Percentiles rank a stretch among this genome's conserved stretches.
Evolutionary conservation across 2,797 vertebrate genomes (phyloP).

Genomic region (Meda fulgida): DNA sequence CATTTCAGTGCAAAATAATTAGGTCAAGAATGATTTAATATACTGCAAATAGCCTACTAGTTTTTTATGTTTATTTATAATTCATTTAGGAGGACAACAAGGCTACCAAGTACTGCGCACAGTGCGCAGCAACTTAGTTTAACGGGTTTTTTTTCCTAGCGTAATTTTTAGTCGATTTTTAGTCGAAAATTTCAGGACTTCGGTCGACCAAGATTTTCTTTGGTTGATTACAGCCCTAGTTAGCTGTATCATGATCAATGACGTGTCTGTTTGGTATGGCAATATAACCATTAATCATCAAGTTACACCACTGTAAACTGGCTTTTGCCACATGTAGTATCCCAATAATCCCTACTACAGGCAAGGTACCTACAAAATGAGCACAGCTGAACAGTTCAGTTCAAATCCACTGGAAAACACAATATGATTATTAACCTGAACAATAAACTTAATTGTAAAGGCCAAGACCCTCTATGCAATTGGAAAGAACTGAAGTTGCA

Average conservation of each 20-base stretch:
- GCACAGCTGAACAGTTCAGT: slow-evolving; percentile 4
- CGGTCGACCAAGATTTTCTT: no score
- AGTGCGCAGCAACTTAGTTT: no score
- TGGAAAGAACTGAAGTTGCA: background rate
- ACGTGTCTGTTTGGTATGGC: background rate
- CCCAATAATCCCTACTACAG: background rate
- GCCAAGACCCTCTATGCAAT: background rate
- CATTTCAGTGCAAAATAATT: no score
- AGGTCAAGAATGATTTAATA: no score
- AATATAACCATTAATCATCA: slow-evolving; percentile 6
- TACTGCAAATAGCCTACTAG: no score
- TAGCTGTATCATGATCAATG: background rate
- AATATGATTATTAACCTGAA: slow-evolving; percentile 12
- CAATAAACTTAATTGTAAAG: background rate
- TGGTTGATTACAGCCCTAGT: no score
- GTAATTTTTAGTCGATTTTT: no score
- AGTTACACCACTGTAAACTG: background rate
- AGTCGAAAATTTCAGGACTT: no score
- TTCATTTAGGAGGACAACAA: no score
- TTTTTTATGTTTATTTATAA: no score
- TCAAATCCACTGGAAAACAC: slow-evolving; percentile 1
- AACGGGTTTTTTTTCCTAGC: no score
- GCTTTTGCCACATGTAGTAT: background rate
- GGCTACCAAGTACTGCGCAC: no score
- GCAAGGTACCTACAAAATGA: background rate